These are phyloP conservation scores for Triplophysa yarkandensis DNA, from an alignment of 2,797 vertebrate genomes.

Conservation along the genomic window DNA sequence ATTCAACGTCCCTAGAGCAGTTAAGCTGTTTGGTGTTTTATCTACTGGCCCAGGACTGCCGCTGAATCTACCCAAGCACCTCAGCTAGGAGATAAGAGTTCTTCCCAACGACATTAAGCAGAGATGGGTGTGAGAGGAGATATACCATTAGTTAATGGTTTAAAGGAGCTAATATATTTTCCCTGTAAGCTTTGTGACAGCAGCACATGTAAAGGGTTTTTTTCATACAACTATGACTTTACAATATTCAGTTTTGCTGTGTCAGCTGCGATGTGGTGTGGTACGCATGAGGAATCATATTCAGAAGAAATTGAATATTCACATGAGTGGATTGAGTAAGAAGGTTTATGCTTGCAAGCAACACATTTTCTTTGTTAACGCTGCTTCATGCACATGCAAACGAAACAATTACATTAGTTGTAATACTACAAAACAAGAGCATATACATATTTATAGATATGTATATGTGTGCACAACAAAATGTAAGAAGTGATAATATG, in stretches of 20 bases:
- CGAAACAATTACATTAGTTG: no score
- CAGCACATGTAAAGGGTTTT: not conserved
- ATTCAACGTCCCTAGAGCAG: constrained; percentile 36
- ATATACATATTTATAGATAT: no score
- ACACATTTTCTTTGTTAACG: no score
- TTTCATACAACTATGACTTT: not conserved
- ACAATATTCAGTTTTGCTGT: not conserved
- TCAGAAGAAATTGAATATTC: no score
- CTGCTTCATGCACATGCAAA: no score
- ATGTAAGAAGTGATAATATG: no score
- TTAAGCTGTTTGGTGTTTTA: constrained; percentile 67
- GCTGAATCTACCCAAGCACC: constrained; percentile 55
- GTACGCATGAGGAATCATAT: not conserved
- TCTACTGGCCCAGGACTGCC: constrained; percentile 75
- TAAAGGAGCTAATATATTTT: not conserved
- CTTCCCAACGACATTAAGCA: constrained; percentile 56
- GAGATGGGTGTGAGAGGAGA: constrained; percentile 54
- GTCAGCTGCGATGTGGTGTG: not conserved
- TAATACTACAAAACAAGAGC: no score
- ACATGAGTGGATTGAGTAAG: no score
- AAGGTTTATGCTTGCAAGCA: no score
- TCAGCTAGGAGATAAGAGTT: constrained; percentile 75
- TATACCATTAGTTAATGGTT: constrained; percentile 44
- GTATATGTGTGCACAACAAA: no score
- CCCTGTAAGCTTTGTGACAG: not conserved